phyloP scores from a whole-genome alignment of 1,140 invertebrate species.

The Solen grandis region DNA sequence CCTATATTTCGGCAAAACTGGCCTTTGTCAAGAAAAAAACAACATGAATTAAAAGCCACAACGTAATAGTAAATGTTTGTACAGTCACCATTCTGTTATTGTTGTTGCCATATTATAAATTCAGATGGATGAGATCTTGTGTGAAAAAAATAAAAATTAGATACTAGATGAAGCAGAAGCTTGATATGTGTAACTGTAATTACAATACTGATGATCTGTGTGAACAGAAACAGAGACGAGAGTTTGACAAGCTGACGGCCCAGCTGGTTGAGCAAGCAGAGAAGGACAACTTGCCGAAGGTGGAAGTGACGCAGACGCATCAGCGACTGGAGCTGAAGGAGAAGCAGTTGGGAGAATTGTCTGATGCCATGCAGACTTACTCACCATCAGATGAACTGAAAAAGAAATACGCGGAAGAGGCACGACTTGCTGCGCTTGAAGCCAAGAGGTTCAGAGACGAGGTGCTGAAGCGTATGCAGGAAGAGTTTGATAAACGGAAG shows the following conservation, averaged over 20 bases:
- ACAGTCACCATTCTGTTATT: too few relatives aligned
- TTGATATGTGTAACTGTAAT: too few relatives aligned
- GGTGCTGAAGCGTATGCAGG: slow-evolving; percentile 70
- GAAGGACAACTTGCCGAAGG: slow-evolving; percentile 67
- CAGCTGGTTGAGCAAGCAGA: slow-evolving; percentile 69
- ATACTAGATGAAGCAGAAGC: too few relatives aligned
- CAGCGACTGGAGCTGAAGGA: slow-evolving; percentile 75
- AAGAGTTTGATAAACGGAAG: slow-evolving; percentile 71
- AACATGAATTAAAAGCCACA: too few relatives aligned
- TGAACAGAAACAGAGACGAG: slow-evolving; percentile 70
- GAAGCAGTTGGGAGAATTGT: slow-evolving; percentile 75
- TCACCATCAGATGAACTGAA: slow-evolving; percentile 72
- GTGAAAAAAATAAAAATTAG: too few relatives aligned
- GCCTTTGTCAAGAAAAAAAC: too few relatives aligned
- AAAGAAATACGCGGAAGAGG: slow-evolving; percentile 75
- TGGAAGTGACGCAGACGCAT: slow-evolving; percentile 73
- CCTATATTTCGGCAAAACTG: too few relatives aligned
- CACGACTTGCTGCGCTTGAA: slow-evolving; percentile 65
- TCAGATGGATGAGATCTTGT: too few relatives aligned
- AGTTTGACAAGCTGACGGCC: slow-evolving; percentile 75
- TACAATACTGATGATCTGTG: too few relatives aligned
- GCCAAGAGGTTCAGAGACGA: slow-evolving; percentile 68
- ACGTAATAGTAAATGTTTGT: too few relatives aligned
- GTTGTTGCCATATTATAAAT: too few relatives aligned
- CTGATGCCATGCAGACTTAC: slow-evolving; percentile 75